Conservation (phyloP, 2,888 invertebrate genomes). For the Drosophila eohydei region DNA sequence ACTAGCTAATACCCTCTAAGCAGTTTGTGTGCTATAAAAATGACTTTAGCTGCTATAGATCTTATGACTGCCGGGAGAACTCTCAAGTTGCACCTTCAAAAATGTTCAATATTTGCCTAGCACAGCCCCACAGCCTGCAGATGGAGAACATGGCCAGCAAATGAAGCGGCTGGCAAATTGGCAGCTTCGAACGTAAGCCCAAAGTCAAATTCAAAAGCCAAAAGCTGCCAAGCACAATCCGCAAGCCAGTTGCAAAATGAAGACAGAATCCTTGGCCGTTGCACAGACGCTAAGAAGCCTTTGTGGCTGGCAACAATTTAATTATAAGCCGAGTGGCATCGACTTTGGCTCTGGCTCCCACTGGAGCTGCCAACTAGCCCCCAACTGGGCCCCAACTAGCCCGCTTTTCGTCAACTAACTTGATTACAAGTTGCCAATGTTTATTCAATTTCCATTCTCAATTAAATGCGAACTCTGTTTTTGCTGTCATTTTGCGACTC, state of each 20-base stretch:
- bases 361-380: conserved; percentile 1
- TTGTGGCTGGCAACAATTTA: conserved; percentile 64
- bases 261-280: conserved; percentile 22
- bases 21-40: too few relatives aligned
- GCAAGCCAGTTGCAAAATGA: conserved; percentile 17
- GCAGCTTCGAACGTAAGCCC: conserved; percentile 1
- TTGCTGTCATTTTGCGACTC: conserved; percentile 22
- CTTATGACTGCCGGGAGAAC: accelerated
- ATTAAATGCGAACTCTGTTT: conserved; percentile 53
- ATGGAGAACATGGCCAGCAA: neutral
- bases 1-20: conserved; percentile 14
- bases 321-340: conserved; percentile 60
- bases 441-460: conserved; percentile 76
- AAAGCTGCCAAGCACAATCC: neutral
- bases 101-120: neutral
- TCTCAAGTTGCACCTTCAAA: neutral
- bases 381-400: too few relatives aligned
- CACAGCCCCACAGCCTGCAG: neutral
- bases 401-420: conserved; percentile 48
- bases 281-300: conserved; percentile 45
- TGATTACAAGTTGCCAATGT: conserved; percentile 68
- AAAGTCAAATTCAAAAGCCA: neutral
- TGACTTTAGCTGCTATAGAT: neutral
- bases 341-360: conserved; percentile 7
- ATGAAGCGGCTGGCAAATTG: conserved; percentile 15